phyloP scores from a whole-genome alignment of 2,113 vertebrate genomes.

The Neogale vison region DNA sequence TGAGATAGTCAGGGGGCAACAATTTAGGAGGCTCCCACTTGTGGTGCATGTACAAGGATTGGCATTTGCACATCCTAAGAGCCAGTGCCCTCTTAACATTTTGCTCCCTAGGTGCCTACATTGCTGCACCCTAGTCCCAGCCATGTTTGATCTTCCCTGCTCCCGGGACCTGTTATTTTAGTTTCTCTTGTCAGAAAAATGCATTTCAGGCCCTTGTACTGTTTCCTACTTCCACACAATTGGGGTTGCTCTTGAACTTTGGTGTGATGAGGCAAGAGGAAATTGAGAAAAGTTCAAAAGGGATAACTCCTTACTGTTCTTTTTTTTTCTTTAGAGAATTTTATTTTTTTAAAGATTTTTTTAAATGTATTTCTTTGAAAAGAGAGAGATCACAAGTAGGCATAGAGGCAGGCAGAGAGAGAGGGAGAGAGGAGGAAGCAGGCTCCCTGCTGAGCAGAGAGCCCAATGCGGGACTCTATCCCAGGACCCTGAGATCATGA shows the following conservation, averaged over 20 bases:
- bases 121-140: background rate
- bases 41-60: background rate
- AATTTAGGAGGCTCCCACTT: background rate
- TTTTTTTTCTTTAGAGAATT: no score
- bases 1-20: background rate
- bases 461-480: no score
- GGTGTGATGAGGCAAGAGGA: background rate
- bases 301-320: accelerated
- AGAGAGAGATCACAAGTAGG: no score
- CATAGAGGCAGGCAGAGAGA: no score
- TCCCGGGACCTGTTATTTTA: background rate
- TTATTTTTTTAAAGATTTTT: no score
- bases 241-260: background rate
- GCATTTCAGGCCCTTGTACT: background rate
- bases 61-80: background rate
- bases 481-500: no score
- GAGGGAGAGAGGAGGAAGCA: no score
- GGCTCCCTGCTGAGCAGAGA: no score
- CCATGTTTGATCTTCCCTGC: no score
- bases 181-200: background rate
- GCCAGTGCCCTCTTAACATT: background rate
- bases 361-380: no score
- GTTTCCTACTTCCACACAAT: background rate
- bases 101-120: background rate
- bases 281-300: background rate